phyloP scores from a whole-genome alignment of 2,888 invertebrate species.

The Parapristionchus giblindavisi region DNA sequence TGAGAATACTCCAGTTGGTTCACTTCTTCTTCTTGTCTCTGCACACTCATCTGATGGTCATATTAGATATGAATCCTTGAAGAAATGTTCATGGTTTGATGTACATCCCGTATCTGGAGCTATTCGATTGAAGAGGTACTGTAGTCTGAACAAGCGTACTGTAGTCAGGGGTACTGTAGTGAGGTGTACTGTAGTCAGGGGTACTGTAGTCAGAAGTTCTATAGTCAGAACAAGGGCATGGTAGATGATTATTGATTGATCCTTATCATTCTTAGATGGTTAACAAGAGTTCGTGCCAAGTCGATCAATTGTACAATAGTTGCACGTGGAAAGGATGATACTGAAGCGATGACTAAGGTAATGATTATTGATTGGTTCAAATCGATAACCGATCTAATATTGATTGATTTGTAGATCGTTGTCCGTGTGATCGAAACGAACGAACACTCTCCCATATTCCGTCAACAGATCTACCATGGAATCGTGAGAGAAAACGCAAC shows the following conservation, averaged over 20 bases:
- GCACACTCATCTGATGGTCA: constrained; percentile 41
- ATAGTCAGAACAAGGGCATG: too few species aligned
- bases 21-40: constrained; percentile 42
- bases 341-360: constrained; percentile 43
- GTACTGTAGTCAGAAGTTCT: too few species aligned
- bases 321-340: constrained; percentile 44
- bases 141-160: neutral
- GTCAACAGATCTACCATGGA: constrained; percentile 82
- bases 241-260: neutral
- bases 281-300: constrained; percentile 47
- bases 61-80: constrained; percentile 40
- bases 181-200: neutral
- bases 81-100: constrained; percentile 48
- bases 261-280: constrained; percentile 45
- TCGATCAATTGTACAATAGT: constrained; percentile 47
- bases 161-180: neutral
- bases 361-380: neutral
- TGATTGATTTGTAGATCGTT: constrained; percentile 38
- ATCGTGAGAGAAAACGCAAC: constrained; percentile 78
- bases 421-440: constrained; percentile 55
- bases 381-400: neutral
- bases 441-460: constrained; percentile 70
- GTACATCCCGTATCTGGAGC: constrained; percentile 53
- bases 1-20: constrained; percentile 48
- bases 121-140: constrained; percentile 41